Base-by-base conservation (phyloP, 1,140 invertebrate species). In the Orius insidiosus region DNA sequence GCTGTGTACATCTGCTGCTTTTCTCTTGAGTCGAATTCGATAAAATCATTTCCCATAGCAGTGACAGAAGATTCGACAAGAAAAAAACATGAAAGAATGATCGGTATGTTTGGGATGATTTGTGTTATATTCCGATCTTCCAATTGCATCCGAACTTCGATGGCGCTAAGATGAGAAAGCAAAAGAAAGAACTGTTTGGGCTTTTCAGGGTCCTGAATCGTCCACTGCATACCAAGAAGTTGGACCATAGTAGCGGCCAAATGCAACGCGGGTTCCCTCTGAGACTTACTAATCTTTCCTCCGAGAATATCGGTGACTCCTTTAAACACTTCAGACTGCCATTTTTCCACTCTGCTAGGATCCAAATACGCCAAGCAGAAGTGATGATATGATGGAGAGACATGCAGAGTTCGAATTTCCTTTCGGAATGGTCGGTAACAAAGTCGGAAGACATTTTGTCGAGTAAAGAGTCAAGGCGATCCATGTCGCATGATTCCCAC, bases 121-220 rank as follows among this genome's bases (percentile, higher is more conserved):
- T 80, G 69, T 59, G 87, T 82, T 49, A 89, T 67, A 18, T 55
- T 56, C 53, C 80, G 79, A 50, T 86, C 83, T 59, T 95, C 88
- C 35, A 93, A 62, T 55, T 86, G 80, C 85, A 95, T 92, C 55
- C 86, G 72, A 2, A 92, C 76, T 69, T 94, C 89, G 58, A 95
- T 85, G 41, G 85, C 84, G 51, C 80, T 76, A 13, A 95, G 61
- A 60, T 93, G 86, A 45, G 90, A 72, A 2, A 92, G 61, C 34
- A 92, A 62, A 1, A 92, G 64, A 53, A 92, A 82, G 54, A 90
- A 82, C 56, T 80, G 74, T 62, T 80, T 83, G 46, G 76, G 75
- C 53, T 77, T 80, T 38, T 80, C 78, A 53, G 82, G 78, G 63
- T 84, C 78, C 50, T 68, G 70, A 37, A 87, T 64, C 24, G 77